A percentile compares a stretch with the other conserved stretches of the same genome.
Conservation (phyloP, 2,888 invertebrate genomes). For the Malthinus seriepunctatus region DNA sequence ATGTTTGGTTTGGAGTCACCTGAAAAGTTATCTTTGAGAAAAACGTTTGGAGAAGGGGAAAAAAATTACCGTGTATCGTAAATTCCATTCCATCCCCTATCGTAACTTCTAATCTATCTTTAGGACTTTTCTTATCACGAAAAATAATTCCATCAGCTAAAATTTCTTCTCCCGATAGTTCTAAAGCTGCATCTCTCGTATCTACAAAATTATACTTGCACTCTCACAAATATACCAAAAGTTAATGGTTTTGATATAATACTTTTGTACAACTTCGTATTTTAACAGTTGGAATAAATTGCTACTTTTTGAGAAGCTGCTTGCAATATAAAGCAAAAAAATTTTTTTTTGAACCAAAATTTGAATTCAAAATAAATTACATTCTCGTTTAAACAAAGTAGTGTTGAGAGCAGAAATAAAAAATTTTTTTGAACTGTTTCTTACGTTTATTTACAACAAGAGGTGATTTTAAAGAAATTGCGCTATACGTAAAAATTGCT, state of each 20-base stretch:
- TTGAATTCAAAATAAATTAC: constrained; percentile 4
- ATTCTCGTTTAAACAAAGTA: no score
- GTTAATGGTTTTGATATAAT: constrained; percentile 7
- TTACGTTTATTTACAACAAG: no score
- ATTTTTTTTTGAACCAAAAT: constrained; percentile 8
- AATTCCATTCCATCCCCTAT: constrained; percentile 94
- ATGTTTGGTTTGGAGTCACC: constrained; percentile 81
- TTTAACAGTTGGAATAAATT: constrained; percentile 42
- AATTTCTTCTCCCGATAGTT: constrained; percentile 63
- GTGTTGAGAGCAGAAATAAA: no score
- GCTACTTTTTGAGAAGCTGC: constrained; percentile 24
- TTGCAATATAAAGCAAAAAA: constrained; percentile 13
- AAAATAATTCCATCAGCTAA: constrained; percentile 84
- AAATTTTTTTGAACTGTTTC: no score
- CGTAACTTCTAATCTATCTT: constrained; percentile 88
- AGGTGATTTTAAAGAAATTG: no score
- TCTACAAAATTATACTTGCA: constrained; percentile 55
- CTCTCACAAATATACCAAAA: constrained; percentile 29
- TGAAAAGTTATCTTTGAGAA: constrained; percentile 45
- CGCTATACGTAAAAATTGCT: no score
- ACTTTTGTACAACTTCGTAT: constrained; percentile 24
- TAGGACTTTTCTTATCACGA: constrained; percentile 82
- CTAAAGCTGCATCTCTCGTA: constrained; percentile 60
- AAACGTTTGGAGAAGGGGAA: constrained; percentile 1
- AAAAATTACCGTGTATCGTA: constrained; percentile 77